Percentiles rank a stretch among this genome's conserved stretches.
Evolutionary conservation across 2,888 invertebrate species (phyloP).

Genomic region (Bugulina stolonifera): DNA sequence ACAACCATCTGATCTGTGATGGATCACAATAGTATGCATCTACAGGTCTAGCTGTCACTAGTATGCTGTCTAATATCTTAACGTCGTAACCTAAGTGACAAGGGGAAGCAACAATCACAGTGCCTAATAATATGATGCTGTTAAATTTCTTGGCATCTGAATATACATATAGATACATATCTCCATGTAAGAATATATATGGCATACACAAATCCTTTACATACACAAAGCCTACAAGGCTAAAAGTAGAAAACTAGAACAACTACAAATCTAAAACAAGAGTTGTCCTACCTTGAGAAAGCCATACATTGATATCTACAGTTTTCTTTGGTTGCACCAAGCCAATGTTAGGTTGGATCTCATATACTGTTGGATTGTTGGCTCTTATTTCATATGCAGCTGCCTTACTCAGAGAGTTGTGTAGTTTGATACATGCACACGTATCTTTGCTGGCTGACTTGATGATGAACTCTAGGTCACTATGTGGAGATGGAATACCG

Average conservation of each 20-base stretch:
- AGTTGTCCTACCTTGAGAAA: conserved; percentile 24
- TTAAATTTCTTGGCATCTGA: no score
- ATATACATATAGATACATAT: no score
- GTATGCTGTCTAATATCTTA: conserved; percentile 16
- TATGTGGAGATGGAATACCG: no score
- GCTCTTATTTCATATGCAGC: conserved; percentile 23
- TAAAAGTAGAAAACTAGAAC: no score
- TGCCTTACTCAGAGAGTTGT: conserved; percentile 14
- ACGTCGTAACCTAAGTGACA: conserved; percentile 26
- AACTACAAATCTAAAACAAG: no score
- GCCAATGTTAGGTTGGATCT: conserved; percentile 24
- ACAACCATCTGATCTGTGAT: conserved; percentile 26
- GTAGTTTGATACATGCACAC: conserved; percentile 11
- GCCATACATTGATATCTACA: conserved; percentile 24
- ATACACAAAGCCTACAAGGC: no score
- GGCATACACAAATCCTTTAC: no score
- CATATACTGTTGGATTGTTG: conserved; percentile 20
- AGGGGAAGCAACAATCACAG: no score
- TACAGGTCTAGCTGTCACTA: conserved; percentile 25
- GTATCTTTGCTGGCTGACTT: conserved; percentile 9
- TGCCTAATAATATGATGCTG: no score
- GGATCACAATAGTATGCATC: conserved; percentile 26
- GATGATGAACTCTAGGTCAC: conserved; percentile 21
- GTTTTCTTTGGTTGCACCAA: conserved; percentile 15
- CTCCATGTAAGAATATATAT: no score